A percentile compares a stretch with the other conserved stretches of the same genome.
Evolutionary conservation across 92 coral and sea anemone genomes (phyloP).

Genomic region (Phymanthus crucifer): DNA sequence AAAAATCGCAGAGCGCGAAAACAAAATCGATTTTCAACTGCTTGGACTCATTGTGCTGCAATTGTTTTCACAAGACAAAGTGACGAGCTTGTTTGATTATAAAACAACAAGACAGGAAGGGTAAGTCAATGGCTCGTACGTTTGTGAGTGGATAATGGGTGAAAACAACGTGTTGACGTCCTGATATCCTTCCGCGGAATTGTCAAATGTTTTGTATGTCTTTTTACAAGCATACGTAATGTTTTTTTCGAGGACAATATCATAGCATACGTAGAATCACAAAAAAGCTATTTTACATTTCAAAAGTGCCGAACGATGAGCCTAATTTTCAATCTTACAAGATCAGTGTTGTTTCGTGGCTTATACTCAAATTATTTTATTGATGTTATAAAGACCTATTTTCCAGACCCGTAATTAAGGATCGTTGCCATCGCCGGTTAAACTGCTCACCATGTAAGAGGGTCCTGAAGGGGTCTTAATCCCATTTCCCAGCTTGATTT

Average conservation of each 20-base stretch:
- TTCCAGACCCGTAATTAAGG: too few relatives aligned
- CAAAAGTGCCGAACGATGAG: too few relatives aligned
- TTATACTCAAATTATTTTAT: too few relatives aligned
- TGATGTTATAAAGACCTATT: too few relatives aligned
- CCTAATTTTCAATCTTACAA: too few relatives aligned
- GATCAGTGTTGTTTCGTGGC: too few relatives aligned
- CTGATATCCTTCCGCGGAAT: not conserved
- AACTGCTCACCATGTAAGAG: too few relatives aligned
- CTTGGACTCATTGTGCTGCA: constrained; percentile 35
- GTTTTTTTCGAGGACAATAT: not conserved
- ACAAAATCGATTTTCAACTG: constrained; percentile 28
- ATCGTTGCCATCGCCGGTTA: too few relatives aligned
- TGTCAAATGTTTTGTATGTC: not conserved
- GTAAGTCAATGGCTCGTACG: constrained; percentile 19
- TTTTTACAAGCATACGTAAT: not conserved
- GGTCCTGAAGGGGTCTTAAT: too few relatives aligned
- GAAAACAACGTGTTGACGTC: constrained; percentile 20
- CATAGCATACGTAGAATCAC: not conserved
- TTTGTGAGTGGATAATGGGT: not conserved
- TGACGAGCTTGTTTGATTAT: constrained; percentile 26
- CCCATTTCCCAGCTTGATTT: too few relatives aligned
- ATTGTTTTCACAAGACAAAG: constrained; percentile 30
- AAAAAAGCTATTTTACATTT: not conserved
- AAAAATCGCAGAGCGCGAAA: constrained; percentile 22
- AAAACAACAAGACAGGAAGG: constrained; percentile 24